A percentile compares a stretch with the other conserved stretches of the same genome.
phyloP scores from a whole-genome alignment of 1,140 invertebrate genomes.

The Halictus rubicundus region DNA sequence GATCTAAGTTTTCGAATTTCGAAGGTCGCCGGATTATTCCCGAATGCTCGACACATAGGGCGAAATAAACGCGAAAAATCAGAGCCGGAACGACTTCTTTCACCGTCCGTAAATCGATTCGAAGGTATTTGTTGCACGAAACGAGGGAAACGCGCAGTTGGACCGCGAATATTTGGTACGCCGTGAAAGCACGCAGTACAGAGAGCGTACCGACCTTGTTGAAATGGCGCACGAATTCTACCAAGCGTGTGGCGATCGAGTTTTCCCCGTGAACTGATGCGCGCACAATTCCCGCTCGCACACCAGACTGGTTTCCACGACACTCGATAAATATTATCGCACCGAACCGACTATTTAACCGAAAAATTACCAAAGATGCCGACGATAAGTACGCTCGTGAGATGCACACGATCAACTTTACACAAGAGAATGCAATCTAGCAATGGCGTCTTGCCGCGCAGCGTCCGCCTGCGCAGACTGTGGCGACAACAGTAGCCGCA shows the following conservation, averaged over 20 bases:
- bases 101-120: not conserved
- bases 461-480: constrained; percentile 35
- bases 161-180: not conserved
- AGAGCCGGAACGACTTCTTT: not conserved
- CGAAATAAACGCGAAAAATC: not conserved
- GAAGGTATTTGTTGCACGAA: not conserved
- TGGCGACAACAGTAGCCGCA: constrained; percentile 1
- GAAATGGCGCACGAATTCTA: constrained; percentile 48
- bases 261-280: not conserved
- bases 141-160: not conserved
- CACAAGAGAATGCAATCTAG: constrained; percentile 40
- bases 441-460: constrained; percentile 57
- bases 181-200: constrained; percentile 38
- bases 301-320: not conserved
- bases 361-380: constrained; percentile 10
- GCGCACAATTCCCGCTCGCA: not conserved
- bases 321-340: not conserved
- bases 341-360: not conserved
- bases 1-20: constrained; percentile 43
- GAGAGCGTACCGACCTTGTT: constrained; percentile 46
- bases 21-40: constrained; percentile 9
- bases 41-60: not conserved
- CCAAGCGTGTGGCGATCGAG: not conserved
- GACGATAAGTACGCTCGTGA: not conserved
- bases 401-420: not conserved